Conservation (phyloP, 2,113 vertebrate species). For the Notechis scutatus region DNA sequence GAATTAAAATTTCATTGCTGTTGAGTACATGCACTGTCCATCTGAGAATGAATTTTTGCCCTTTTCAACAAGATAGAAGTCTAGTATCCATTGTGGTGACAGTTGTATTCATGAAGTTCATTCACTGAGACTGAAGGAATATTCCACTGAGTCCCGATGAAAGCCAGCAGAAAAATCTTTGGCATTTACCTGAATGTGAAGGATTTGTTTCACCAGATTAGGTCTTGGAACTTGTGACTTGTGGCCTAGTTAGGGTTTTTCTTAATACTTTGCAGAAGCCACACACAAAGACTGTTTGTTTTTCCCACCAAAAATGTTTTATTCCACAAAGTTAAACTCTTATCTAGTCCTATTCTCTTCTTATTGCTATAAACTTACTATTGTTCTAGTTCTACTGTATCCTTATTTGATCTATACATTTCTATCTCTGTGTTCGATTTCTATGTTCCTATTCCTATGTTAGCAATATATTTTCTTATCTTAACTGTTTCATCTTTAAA, state of each 20-base stretch:
- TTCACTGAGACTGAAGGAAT: neutral
- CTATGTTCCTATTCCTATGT: neutral
- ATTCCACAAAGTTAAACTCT: neutral
- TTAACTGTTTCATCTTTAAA: neutral
- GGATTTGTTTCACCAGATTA: neutral
- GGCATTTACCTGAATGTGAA: neutral
- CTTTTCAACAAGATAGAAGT: neutral
- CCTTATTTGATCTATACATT: neutral
- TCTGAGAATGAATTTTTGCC: neutral
- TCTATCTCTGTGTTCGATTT: neutral
- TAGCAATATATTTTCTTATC: neutral
- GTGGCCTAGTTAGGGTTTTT: neutral
- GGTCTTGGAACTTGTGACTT: neutral
- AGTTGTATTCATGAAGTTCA: neutral
- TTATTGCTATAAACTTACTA: neutral
- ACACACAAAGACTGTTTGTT: neutral
- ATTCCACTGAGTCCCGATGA: neutral
- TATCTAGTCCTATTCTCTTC: neutral
- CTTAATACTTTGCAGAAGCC: neutral
- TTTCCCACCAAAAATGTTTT: neutral
- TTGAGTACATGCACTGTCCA: neutral
- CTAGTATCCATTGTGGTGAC: neutral
- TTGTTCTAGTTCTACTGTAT: neutral
- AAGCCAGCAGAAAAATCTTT: neutral
- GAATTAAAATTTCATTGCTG: neutral